These are phyloP conservation scores for Typhlichthys eigenmanni DNA, from an alignment of 2,797 vertebrate species.

Conservation along the genomic window DNA sequence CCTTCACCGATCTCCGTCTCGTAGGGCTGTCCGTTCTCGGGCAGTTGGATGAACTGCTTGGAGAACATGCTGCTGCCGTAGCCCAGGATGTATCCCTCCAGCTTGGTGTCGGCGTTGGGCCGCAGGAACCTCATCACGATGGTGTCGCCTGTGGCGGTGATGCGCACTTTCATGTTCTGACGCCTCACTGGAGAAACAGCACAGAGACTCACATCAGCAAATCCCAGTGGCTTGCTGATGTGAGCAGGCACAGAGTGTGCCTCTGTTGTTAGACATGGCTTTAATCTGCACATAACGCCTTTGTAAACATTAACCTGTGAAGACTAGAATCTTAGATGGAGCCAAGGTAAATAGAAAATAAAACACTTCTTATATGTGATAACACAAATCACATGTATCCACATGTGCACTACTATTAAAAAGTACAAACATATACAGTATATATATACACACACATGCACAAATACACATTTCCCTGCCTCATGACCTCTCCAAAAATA, in stretches of 20 bases:
- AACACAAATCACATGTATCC: slow-evolving; percentile 1
- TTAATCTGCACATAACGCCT: slow-evolving; percentile 5
- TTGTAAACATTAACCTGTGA: slow-evolving; percentile 15
- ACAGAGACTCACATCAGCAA: background rate
- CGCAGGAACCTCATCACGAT: slow-evolving; percentile 89
- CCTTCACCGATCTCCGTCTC: slow-evolving; percentile 89
- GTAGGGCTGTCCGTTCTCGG: slow-evolving; percentile 84
- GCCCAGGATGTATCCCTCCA: slow-evolving; percentile 93
- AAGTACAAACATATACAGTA: background rate
- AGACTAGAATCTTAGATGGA: slow-evolving; percentile 2
- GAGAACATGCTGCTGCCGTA: slow-evolving; percentile 91
- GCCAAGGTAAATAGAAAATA: background rate
- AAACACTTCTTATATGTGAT: background rate
- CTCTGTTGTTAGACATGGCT: background rate
- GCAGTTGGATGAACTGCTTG: slow-evolving; percentile 90
- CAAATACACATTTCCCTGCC: slow-evolving; percentile 19
- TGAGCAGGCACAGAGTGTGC: background rate
- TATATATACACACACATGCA: background rate
- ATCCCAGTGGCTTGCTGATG: slow-evolving; percentile 2
- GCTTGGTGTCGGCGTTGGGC: slow-evolving; percentile 80
- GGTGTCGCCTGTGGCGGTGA: slow-evolving; percentile 91
- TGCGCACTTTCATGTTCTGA: slow-evolving; percentile 89
- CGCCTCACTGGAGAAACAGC: slow-evolving; percentile 79
- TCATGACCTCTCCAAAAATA: slow-evolving; percentile 11
- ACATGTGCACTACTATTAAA: background rate